A percentile compares a stretch with the other conserved stretches of the same genome.
These are phyloP conservation scores for Myiagra hebetior DNA, from an alignment of 2,113 vertebrate species.

Conservation along the genomic window DNA sequence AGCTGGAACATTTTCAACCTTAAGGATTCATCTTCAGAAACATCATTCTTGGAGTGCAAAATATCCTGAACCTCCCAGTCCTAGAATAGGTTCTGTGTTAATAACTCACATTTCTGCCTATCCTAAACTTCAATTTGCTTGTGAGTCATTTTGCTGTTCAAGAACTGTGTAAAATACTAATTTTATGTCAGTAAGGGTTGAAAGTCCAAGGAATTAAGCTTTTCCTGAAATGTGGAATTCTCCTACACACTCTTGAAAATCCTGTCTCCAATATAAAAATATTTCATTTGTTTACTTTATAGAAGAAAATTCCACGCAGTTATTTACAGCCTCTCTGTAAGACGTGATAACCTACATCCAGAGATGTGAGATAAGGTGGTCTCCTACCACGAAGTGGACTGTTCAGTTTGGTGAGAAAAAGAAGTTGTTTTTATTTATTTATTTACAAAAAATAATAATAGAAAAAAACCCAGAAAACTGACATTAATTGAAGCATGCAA, in stretches of 20 bases:
- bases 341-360: not conserved
- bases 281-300: not conserved
- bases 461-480: not conserved
- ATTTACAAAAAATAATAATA: not conserved
- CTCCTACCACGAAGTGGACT: not conserved
- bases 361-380: not conserved
- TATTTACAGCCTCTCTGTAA: not conserved
- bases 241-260: not conserved
- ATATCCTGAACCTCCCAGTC: not conserved
- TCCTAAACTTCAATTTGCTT: not conserved
- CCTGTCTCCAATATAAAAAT: not conserved
- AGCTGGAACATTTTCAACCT: not conserved
- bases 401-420: not conserved
- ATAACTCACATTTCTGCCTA: not conserved
- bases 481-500: not conserved
- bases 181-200: not conserved
- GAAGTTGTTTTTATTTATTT: not conserved
- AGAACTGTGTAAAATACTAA: not conserved
- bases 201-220: not conserved
- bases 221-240: not conserved
- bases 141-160: not conserved
- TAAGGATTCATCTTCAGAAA: constrained; percentile 13
- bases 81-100: not conserved
- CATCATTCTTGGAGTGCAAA: constrained; percentile 34
- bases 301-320: not conserved